Evolutionary conservation across 2,888 invertebrate genomes (phyloP), one percentile per base, ranked within the genome.

Genomic region (Sinhomidia bicolor): DNA sequence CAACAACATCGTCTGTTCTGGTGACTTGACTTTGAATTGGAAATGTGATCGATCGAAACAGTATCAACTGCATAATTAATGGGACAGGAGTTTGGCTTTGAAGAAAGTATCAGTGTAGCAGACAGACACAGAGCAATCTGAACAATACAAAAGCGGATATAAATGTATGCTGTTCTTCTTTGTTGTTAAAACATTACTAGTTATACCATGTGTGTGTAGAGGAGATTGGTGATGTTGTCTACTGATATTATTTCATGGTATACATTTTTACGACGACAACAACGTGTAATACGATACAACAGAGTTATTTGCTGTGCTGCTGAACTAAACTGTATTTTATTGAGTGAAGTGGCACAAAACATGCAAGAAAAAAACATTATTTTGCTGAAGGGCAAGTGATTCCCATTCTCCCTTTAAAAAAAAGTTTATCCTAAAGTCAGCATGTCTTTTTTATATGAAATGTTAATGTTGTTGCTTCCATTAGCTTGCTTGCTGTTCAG

Each of bases 281-380:
- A 54, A 54, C 17, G 17, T 54, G 54, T 14, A 3, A 3, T 17
- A 6, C n/a, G 17, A 6, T 23, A 57, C 26, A 57, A 23, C n/a
- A 68, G 36, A 10, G 23, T 23, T 71, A 17, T 17, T 71, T 71
- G 36, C 12, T 41, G 17, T 71, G 10, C 20, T 36, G 41, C 44
- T 41, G 41, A 20, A 26, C 41, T 71, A 41, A 71, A 41, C 68
- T 71, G 62, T 71, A 71, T 71, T 71, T 41, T 71, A 71, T 71
- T 71, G 68, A 71, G 1, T 41, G 12, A 60, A 60, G 26, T 60
- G 60, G 60, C 60, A 60, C 60, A 60, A 60, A 60, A 60, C 60
- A 60, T 60, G 26, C 9, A n/a, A n/a, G n/a, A n/a, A 14, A 1
- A 60, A 60, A 60, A 17, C 9, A 41, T 41, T 12, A 29, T 26